Conservation (phyloP, 1,140 invertebrate species). For the Leptopilina boulardi region DNA sequence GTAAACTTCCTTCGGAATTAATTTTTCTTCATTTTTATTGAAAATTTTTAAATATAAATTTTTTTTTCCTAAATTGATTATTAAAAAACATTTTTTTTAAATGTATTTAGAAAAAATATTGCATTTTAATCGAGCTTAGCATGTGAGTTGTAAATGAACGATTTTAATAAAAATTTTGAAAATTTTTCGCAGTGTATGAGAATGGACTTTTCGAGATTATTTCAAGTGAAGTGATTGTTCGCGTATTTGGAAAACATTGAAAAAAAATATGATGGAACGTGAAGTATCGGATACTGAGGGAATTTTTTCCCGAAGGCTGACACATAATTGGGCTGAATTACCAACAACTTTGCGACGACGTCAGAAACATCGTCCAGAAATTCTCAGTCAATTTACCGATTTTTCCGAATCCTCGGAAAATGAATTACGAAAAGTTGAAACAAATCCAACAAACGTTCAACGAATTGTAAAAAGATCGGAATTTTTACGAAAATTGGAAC, state of each 20-base stretch:
- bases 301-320: constrained; percentile 67
- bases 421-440: constrained; percentile 56
- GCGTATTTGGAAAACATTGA: background rate
- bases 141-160: background rate
- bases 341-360: constrained; percentile 71
- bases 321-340: constrained; percentile 73
- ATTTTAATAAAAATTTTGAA: background rate
- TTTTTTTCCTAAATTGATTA: too few relatives aligned
- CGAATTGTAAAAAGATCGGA: constrained; percentile 68
- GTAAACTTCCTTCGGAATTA: background rate
- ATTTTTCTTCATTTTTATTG: background rate
- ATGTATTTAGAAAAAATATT: too few relatives aligned
- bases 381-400: constrained; percentile 72
- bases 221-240: constrained; percentile 37
- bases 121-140: background rate
- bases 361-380: constrained; percentile 72
- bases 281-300: constrained; percentile 72
- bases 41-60: too few relatives aligned
- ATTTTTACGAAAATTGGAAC: constrained; percentile 65
- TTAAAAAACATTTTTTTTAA: too few relatives aligned
- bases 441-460: constrained; percentile 53
- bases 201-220: background rate
- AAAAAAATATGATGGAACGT: constrained; percentile 65
- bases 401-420: constrained; percentile 67
- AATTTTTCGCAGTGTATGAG: background rate